Evolutionary conservation across 1,140 invertebrate genomes (phyloP).

Genomic region (Uloborus diversus): DNA sequence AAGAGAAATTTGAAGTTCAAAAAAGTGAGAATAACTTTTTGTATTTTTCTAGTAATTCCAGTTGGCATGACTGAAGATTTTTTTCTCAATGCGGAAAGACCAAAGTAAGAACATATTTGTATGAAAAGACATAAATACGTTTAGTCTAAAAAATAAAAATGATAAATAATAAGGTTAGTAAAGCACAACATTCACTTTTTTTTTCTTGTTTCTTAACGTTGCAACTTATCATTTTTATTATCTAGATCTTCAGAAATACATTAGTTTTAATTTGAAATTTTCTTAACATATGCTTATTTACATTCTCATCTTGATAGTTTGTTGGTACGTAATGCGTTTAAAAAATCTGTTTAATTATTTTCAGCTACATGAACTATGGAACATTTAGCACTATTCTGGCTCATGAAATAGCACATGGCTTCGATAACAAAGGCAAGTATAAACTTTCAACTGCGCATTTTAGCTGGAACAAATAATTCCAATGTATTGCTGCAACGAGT

Average conservation of each 20-base stretch:
- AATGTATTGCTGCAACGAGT: too few species aligned
- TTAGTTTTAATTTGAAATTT: neutral
- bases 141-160: neutral
- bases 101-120: constrained; percentile 55
- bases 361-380: constrained; percentile 77
- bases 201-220: too few species aligned
- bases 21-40: too few species aligned
- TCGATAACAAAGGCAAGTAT: constrained; percentile 78
- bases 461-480: too few species aligned
- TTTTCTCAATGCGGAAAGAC: constrained; percentile 57
- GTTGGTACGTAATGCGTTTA: neutral
- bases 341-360: neutral
- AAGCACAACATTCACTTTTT: too few species aligned
- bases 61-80: constrained; percentile 59
- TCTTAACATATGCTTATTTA: neutral
- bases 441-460: too few species aligned
- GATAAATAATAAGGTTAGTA: neutral
- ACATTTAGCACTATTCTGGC: constrained; percentile 81
- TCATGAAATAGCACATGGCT: constrained; percentile 87
- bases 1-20: constrained; percentile 22
- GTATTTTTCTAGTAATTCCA: too few species aligned
- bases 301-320: neutral
- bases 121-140: neutral
- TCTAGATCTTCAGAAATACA: neutral
- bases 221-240: too few species aligned